Evolutionary conservation across 2,797 vertebrate genomes (phyloP).

Genomic region (Melanotaenia nigrans): DNA sequence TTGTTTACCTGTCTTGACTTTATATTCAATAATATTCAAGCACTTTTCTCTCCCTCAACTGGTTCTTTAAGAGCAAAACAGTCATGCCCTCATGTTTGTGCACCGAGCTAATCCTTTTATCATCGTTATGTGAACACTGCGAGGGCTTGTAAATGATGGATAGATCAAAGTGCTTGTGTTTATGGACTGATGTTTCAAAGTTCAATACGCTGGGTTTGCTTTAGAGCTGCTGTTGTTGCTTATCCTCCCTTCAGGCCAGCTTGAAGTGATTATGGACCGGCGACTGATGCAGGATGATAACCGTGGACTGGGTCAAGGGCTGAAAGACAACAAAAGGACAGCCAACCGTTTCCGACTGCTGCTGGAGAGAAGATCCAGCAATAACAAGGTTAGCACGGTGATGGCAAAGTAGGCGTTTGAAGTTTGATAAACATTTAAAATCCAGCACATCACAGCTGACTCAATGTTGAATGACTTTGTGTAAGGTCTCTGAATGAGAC

Average conservation of each 20-base stretch:
- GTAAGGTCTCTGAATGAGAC: constrained; percentile 8
- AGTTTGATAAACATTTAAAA: neutral
- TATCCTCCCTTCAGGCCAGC: constrained; percentile 85
- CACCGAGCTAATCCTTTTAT: constrained; percentile 41
- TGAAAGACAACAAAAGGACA: constrained; percentile 97
- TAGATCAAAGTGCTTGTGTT: constrained; percentile 24
- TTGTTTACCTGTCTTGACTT: constrained; percentile 7
- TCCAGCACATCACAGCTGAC: neutral
- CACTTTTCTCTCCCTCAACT: constrained; percentile 17
- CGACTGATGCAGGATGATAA: constrained; percentile 99
- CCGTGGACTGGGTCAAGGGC: constrained; percentile 94
- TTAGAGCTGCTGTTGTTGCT: constrained; percentile 16
- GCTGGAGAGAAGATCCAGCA: constrained; percentile 85
- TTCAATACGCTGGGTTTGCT: constrained; percentile 16
- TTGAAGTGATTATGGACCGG: constrained; percentile 97
- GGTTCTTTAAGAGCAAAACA: constrained; percentile 27
- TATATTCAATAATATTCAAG: constrained; percentile 10
- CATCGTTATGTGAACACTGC: constrained; percentile 17
- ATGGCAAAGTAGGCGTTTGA: neutral
- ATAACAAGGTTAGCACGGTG: constrained; percentile 84
- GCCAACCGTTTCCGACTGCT: constrained; percentile 94
- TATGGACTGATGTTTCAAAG: constrained; percentile 24
- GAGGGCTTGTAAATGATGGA: constrained; percentile 28
- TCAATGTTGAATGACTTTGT: constrained; percentile 8
- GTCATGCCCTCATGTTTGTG: constrained; percentile 22